phyloP scores from a whole-genome alignment of 2,888 invertebrate species.

The Dryobota labecula region DNA sequence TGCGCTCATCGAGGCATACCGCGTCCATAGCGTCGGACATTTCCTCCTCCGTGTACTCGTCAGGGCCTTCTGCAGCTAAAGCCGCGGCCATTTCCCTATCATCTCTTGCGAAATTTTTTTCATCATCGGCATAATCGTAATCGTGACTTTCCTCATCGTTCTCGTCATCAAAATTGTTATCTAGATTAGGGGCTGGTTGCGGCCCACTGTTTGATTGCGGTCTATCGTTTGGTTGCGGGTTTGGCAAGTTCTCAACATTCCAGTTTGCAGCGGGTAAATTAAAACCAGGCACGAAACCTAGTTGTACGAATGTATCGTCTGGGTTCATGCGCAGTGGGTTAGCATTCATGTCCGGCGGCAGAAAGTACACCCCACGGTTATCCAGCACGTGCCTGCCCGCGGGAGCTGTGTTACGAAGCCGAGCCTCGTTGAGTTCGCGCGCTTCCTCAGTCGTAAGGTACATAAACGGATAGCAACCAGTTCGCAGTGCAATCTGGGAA shows the following conservation, averaged over 20 bases:
- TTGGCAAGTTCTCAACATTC: not conserved
- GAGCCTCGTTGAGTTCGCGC: not conserved
- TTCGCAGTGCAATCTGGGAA: not conserved
- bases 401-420: not conserved
- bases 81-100: slow-evolving; percentile 16
- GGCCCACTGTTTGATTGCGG: not conserved
- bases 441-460: not conserved
- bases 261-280: slow-evolving; percentile 5
- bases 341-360: not conserved
- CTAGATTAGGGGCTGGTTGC: not conserved
- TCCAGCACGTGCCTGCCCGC: not conserved
- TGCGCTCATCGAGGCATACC: slow-evolving; percentile 11
- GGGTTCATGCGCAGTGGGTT: too few species aligned
- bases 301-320: not conserved
- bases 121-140: slow-evolving; percentile 49
- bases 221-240: not conserved
- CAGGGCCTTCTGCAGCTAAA: not conserved
- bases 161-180: slow-evolving; percentile 19
- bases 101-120: slow-evolving; percentile 14
- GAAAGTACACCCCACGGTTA: slow-evolving; percentile 2
- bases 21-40: slow-evolving; percentile 1
- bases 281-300: slow-evolving; percentile 7
- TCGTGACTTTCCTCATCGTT: not conserved
- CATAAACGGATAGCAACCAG: slow-evolving; percentile 5
- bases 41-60: not conserved